phyloP scores from a whole-genome alignment of 2,113 vertebrate species.

The Vidua chalybeata region DNA sequence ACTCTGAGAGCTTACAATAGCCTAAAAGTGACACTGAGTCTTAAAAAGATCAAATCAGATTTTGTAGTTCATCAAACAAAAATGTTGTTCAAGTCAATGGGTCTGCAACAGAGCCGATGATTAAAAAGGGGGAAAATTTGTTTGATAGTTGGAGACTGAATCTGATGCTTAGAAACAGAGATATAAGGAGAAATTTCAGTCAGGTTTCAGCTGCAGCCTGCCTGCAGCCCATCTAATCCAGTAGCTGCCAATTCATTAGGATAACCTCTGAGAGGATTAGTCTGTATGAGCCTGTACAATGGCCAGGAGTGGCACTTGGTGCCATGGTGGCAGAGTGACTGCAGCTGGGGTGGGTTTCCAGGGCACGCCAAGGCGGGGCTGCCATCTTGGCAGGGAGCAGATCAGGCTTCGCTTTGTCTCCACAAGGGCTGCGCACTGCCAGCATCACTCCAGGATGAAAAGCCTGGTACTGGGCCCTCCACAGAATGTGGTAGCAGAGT shows the following conservation, averaged over 20 bases:
- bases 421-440: neutral
- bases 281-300: neutral
- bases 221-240: neutral
- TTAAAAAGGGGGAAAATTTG: neutral
- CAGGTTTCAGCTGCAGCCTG: neutral
- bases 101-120: neutral
- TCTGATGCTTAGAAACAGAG: neutral
- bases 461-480: constrained; percentile 41
- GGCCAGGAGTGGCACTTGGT: constrained; percentile 59
- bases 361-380: neutral
- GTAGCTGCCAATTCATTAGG: constrained; percentile 59
- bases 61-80: neutral
- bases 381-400: constrained; percentile 12
- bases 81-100: neutral
- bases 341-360: constrained; percentile 15
- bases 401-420: constrained; percentile 45
- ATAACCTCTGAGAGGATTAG: constrained; percentile 23
- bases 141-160: neutral
- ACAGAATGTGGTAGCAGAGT: neutral
- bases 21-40: neutral
- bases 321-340: neutral
- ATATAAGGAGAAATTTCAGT: neutral
- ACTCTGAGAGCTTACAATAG: neutral
- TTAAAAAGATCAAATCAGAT: neutral
- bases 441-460: constrained; percentile 42